Evolutionary conservation across 2,113 vertebrate species (phyloP), one percentile per base, ranked within the genome.

Genomic region (chimpanzee (Pan troglodytes)): DNA sequence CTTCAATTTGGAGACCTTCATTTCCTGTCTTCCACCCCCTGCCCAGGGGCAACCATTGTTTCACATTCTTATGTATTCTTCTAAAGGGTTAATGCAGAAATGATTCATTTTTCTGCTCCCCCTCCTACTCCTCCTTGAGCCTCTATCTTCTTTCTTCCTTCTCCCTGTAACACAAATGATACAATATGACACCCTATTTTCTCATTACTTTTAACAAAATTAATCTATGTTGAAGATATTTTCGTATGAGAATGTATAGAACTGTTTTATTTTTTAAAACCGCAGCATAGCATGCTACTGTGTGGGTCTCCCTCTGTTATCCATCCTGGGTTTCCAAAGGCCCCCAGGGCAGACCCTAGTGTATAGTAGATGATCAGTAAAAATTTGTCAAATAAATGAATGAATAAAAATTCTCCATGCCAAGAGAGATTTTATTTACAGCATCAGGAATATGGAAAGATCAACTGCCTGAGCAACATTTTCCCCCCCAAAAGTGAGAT

Each of bases 241-340:
- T 88, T 45, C 8, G 30, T 10, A 64, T 27, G 8, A n/a, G 5
- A 40, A 9, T 32, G 14, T 25, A 25, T 43, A 89, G 18, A 43
- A 61, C 45, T 32, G 67, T 7, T n/a, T 81, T 78, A 76, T 55
- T 61, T 50, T 6, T 25, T 43, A 52, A 57, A 76, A 82, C 38
- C 35, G 12, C 32, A 32, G 14, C 8, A 1, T 16, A 10, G 9
- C 32, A 9, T 4, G 73, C 61, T 0, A 3, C 17, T 25, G 5
- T 5, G 1, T n/a, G 38, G 30, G 14, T 4, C 14, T 18, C 6
- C 32, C 6, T 85, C 30, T 79, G 25, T 92, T 20, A 22, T 22
- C 72, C 35, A 35, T 11, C 30, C 48, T 48, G 57, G 17, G 38
- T 68, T 52, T 57, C 32, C 59, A 38, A 50, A 81, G 8, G 5